Evolutionary conservation across 2,113 vertebrate genomes (phyloP).

Genomic region (Atractosteus spatula): DNA sequence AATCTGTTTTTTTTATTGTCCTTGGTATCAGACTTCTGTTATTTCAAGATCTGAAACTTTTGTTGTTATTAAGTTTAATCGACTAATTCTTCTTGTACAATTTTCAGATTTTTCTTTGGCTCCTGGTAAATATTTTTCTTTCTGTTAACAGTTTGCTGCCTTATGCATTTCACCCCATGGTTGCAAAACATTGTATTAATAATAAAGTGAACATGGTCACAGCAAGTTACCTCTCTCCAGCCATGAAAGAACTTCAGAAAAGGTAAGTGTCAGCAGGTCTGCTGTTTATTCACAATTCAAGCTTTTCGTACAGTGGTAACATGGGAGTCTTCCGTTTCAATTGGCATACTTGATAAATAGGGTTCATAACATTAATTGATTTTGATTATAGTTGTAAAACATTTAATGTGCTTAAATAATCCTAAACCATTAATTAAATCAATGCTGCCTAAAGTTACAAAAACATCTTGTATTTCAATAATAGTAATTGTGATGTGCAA

Average conservation of each 20-base stretch:
- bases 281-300: too few relatives aligned
- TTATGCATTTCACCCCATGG: constrained; percentile 76
- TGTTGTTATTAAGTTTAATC: too few relatives aligned
- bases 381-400: too few relatives aligned
- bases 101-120: neutral
- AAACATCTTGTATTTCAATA: too few relatives aligned
- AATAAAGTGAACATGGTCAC: constrained; percentile 90
- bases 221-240: constrained; percentile 88
- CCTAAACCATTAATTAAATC: too few relatives aligned
- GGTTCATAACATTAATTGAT: too few relatives aligned
- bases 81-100: too few relatives aligned
- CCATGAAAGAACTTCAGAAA: constrained; percentile 83
- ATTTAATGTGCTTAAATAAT: too few relatives aligned
- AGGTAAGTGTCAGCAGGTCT: constrained; percentile 59
- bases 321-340: too few relatives aligned
- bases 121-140: neutral
- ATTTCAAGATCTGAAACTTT: neutral
- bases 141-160: constrained; percentile 78
- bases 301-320: neutral
- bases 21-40: neutral
- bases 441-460: too few relatives aligned
- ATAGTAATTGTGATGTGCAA: too few relatives aligned
- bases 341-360: too few relatives aligned
- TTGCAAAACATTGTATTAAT: constrained; percentile 86
- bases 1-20: constrained; percentile 11